Evolutionary conservation across 2,113 vertebrate genomes (phyloP).

Genomic region (Dicaeum eximium): DNA sequence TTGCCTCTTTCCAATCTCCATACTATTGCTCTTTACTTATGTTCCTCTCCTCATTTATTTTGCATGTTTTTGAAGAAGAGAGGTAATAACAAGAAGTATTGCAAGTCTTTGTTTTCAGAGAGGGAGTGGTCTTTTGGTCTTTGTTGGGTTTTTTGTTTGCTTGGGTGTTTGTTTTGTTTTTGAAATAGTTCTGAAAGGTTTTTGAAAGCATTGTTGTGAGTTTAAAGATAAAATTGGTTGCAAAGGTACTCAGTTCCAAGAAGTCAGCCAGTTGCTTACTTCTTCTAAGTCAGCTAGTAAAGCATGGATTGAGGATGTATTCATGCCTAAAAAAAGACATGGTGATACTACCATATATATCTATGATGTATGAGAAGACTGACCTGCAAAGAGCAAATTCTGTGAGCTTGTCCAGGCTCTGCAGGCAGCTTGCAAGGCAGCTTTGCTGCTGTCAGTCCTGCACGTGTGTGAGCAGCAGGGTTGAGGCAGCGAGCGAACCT

Average conservation of each 20-base stretch:
- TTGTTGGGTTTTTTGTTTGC: neutral
- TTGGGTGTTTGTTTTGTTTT: neutral
- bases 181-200: neutral
- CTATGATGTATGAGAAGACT: neutral
- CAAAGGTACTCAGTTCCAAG: neutral
- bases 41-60: neutral
- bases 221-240: neutral
- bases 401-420: neutral
- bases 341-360: accelerated
- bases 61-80: neutral
- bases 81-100: neutral
- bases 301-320: neutral
- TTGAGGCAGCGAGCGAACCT: accelerated
- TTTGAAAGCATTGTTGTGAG: neutral
- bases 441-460: neutral
- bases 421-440: neutral
- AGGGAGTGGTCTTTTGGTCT: neutral
- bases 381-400: neutral
- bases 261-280: neutral
- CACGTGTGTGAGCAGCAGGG: accelerated
- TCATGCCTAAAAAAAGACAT: neutral
- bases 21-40: neutral
- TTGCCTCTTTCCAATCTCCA: neutral
- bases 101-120: neutral
- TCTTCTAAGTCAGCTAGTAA: neutral